phyloP scores from a whole-genome alignment of 1,140 invertebrate species.

The Lasaia peninsularis region DNA sequence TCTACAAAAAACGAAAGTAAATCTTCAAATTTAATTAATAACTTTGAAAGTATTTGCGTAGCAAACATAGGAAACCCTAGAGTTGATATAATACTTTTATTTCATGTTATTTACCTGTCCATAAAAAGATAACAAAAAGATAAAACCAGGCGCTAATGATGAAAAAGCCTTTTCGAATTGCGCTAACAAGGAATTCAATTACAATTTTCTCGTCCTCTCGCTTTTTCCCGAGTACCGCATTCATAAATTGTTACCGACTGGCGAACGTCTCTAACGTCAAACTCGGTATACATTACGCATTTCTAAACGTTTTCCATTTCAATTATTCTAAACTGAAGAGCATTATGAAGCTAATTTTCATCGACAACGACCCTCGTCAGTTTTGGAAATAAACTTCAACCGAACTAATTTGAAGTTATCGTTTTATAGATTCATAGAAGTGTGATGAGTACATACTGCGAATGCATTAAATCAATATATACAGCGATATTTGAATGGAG shows the following conservation, averaged over 20 bases:
- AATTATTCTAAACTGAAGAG: slow-evolving; percentile 19
- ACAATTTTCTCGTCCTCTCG: background rate
- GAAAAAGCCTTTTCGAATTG: background rate
- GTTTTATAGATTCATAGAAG: slow-evolving; percentile 42
- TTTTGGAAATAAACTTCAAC: slow-evolving; percentile 25
- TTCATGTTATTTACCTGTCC: too few species aligned
- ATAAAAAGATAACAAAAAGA: too few species aligned
- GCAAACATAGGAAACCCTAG: too few species aligned
- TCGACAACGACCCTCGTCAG: slow-evolving; percentile 29
- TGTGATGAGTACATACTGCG: slow-evolving; percentile 46
- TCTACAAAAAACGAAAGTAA: too few species aligned
- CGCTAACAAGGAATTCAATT: background rate
- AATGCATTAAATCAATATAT: slow-evolving; percentile 30
- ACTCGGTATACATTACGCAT: background rate
- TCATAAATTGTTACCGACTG: background rate
- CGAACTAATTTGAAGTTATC: slow-evolving; percentile 44
- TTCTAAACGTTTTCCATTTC: slow-evolving; percentile 20
- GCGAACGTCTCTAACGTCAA: background rate
- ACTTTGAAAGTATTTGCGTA: too few species aligned
- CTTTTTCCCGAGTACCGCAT: background rate
- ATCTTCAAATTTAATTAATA: too few species aligned
- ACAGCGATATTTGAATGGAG: background rate
- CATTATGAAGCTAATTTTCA: slow-evolving; percentile 31
- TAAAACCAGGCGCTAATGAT: too few species aligned
- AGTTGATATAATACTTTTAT: too few species aligned